Evolutionary conservation across 2,113 vertebrate genomes (phyloP).

Genomic region (Cololabis saira): DNA sequence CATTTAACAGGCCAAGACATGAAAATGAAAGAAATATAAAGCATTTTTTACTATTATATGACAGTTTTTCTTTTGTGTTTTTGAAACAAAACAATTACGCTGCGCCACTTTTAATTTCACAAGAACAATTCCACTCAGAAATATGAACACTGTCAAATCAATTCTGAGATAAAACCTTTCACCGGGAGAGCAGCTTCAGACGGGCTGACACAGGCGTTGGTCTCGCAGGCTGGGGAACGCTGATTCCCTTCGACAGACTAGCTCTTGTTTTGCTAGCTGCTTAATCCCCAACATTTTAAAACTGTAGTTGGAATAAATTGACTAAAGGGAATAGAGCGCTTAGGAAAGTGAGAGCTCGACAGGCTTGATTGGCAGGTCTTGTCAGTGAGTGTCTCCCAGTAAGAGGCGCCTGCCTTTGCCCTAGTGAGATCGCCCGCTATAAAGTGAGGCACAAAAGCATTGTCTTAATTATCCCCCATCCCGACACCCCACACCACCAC

Average conservation of each 20-base stretch:
- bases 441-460: slow-evolving; percentile 72
- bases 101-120: slow-evolving; percentile 29
- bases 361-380: slow-evolving; percentile 81
- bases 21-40: slow-evolving; percentile 8
- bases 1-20: slow-evolving; percentile 15
- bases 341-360: slow-evolving; percentile 74
- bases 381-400: slow-evolving; percentile 75
- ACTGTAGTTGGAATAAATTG: slow-evolving; percentile 80
- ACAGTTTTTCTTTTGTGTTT: neutral
- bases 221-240: slow-evolving; percentile 53
- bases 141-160: slow-evolving; percentile 60
- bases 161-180: slow-evolving; percentile 52
- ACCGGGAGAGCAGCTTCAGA: slow-evolving; percentile 46
- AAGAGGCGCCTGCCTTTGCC: slow-evolving; percentile 78
- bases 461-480: slow-evolving; percentile 78
- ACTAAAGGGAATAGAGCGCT: slow-evolving; percentile 75
- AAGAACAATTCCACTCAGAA: slow-evolving; percentile 49
- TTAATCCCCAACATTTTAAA: slow-evolving; percentile 81
- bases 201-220: slow-evolving; percentile 46
- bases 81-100: slow-evolving; percentile 19
- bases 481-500: slow-evolving; percentile 27
- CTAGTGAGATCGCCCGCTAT: slow-evolving; percentile 70
- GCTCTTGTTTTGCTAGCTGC: slow-evolving; percentile 77
- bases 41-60: neutral
- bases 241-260: slow-evolving; percentile 75